These are phyloP conservation scores for Erebia epiphron DNA, from an alignment of 2,888 invertebrate species.

Conservation along the genomic window DNA sequence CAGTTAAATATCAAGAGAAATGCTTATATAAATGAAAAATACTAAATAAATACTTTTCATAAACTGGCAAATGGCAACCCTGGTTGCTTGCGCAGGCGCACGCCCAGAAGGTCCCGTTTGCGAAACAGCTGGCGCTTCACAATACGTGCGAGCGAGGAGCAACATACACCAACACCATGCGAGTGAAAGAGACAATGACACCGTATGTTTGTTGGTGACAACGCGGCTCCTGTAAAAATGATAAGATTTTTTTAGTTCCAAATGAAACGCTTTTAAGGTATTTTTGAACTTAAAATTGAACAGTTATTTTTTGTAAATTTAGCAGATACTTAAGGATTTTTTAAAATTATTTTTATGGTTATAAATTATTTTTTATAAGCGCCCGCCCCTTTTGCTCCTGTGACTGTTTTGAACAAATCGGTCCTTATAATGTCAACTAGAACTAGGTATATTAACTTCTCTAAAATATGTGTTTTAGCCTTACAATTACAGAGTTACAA, in stretches of 20 bases:
- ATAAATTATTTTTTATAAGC: too few species aligned
- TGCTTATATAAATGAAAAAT: not conserved
- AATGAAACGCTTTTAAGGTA: not conserved
- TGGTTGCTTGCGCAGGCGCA: conserved; percentile 53
- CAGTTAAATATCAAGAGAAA: too few species aligned
- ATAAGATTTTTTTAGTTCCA: conserved; percentile 5
- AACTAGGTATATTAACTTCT: too few species aligned
- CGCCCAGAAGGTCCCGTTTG: conserved; percentile 62
- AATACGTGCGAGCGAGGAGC: conserved; percentile 51
- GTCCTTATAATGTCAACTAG: too few species aligned
- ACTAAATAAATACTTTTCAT: not conserved
- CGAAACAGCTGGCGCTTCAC: conserved; percentile 70
- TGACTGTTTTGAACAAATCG: too few species aligned
- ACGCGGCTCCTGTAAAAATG: conserved; percentile 16
- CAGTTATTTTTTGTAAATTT: too few species aligned
- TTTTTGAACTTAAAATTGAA: not conserved
- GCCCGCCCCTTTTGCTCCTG: too few species aligned
- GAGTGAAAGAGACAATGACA: conserved; percentile 43
- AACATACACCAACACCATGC: not conserved
- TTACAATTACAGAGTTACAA: too few species aligned
- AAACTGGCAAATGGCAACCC: conserved; percentile 44
- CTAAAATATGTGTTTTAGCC: too few species aligned
- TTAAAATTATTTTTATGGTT: too few species aligned
- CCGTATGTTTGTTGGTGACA: conserved; percentile 45
- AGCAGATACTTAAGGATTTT: too few species aligned